phyloP scores from a whole-genome alignment of 2,797 vertebrate genomes.

The Tauraco hartlaubi region DNA sequence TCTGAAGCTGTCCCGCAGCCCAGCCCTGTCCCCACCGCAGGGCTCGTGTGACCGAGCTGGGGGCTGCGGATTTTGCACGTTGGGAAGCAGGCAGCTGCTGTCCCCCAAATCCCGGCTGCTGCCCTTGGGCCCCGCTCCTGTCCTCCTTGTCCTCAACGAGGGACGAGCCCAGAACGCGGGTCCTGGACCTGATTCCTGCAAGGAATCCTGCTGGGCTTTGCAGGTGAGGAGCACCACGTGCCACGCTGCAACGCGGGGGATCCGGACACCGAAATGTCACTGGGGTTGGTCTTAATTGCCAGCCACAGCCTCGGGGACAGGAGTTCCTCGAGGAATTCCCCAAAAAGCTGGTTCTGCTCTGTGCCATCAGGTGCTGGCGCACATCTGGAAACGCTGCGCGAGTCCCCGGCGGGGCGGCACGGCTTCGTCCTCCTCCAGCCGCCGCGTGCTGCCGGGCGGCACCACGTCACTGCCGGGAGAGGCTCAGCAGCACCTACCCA shows the following conservation, averaged over 20 bases:
- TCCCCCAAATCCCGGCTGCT: background rate
- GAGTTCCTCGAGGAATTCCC: background rate
- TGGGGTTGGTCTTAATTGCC: background rate
- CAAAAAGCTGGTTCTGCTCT: background rate
- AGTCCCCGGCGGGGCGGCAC: accelerated
- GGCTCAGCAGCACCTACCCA: background rate
- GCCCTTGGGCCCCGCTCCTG: background rate
- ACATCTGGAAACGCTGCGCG: accelerated
- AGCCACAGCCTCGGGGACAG: background rate
- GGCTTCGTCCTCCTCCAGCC: background rate
- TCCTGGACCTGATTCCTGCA: background rate
- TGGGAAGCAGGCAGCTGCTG: background rate
- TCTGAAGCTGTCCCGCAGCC: background rate
- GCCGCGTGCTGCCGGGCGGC: background rate
- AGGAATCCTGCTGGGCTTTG: background rate
- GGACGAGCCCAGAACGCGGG: background rate
- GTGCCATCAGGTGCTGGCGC: background rate
- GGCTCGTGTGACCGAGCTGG: background rate
- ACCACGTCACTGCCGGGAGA: accelerated
- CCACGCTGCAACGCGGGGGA: background rate
- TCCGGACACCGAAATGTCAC: background rate
- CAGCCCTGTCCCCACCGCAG: background rate
- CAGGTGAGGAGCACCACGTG: background rate
- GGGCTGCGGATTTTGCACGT: background rate
- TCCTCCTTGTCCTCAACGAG: background rate